Evolutionary conservation across 2,888 invertebrate genomes (phyloP).

Genomic region (Lasioglossum villosulum): DNA sequence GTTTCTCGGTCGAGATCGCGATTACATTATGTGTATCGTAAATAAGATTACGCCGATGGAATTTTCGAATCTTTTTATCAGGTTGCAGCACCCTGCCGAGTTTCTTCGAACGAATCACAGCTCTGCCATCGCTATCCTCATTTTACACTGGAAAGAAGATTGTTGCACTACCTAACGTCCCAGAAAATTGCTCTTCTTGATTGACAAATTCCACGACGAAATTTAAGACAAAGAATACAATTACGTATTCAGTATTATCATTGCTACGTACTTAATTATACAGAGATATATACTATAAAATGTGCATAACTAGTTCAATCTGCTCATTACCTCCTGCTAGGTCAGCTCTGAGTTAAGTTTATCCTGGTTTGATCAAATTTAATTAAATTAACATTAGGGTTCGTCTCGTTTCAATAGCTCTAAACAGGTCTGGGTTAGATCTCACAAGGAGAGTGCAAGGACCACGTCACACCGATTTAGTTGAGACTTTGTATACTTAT

Average conservation of each 20-base stretch:
- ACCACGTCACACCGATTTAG: too few relatives aligned
- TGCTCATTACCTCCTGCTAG: neutral
- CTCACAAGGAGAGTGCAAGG: too few relatives aligned
- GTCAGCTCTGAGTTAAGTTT: neutral
- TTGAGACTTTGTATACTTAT: too few relatives aligned
- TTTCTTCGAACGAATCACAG: neutral
- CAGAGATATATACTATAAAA: too few relatives aligned
- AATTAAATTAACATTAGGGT: neutral
- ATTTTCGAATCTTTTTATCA: constrained; percentile 27
- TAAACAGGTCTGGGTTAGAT: neutral
- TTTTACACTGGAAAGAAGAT: neutral
- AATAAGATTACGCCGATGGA: constrained; percentile 29
- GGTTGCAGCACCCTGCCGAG: neutral
- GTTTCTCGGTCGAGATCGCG: constrained; percentile 17
- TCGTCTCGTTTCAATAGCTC: neutral
- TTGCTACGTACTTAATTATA: neutral
- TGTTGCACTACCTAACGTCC: neutral
- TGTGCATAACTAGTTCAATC: neutral
- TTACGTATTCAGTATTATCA: neutral
- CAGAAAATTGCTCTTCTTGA: neutral
- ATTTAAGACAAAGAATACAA: neutral
- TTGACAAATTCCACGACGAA: neutral
- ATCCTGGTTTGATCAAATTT: neutral
- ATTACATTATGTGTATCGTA: constrained; percentile 29
- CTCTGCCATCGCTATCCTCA: neutral